Conservation (phyloP, 2,888 invertebrate species). For the Latheticus oryzae region DNA sequence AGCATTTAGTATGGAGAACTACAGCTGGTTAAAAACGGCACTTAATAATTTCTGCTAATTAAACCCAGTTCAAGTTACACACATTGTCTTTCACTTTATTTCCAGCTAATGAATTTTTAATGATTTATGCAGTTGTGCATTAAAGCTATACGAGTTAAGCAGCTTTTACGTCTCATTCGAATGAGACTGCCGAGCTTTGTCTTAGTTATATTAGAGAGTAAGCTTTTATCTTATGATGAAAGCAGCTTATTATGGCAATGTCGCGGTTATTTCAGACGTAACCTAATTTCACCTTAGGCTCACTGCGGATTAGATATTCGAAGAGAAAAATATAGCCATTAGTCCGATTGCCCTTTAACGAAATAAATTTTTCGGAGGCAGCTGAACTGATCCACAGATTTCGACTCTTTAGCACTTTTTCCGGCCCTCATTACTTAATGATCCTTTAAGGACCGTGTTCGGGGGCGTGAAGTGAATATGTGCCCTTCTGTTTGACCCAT, state of each 20-base stretch:
- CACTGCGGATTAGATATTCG: no score
- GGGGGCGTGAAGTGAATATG: conserved; percentile 27
- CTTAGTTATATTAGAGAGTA: conserved; percentile 18
- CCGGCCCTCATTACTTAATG: conserved; percentile 39
- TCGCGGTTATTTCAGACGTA: conserved; percentile 10
- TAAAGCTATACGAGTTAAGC: conserved; percentile 18
- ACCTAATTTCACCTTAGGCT: conserved; percentile 4
- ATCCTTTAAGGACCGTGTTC: conserved; percentile 35
- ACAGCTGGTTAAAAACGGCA: conserved; percentile 40
- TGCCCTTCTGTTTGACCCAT: conserved; percentile 46
- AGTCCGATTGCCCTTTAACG: no score
- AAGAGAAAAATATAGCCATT: no score
- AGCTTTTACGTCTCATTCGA: conserved; percentile 26
- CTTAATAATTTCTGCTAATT: conserved; percentile 43
- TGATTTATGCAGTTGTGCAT: conserved; percentile 34
- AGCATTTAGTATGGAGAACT: conserved; percentile 40
- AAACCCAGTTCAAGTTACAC: conserved; percentile 34
- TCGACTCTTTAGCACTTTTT: conserved; percentile 35
- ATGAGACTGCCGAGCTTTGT: conserved; percentile 11
- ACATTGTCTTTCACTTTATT: conserved; percentile 14
- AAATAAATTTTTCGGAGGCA: no score
- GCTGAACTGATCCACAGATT: conserved; percentile 32
- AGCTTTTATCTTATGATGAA: conserved; percentile 8
- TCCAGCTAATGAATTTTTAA: conserved; percentile 30
- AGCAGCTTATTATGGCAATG: conserved; percentile 21